Percentiles rank a stretch among this genome's conserved stretches.
phyloP scores from a whole-genome alignment of 2,797 vertebrate species.

The Bovichtus diacanthus region DNA sequence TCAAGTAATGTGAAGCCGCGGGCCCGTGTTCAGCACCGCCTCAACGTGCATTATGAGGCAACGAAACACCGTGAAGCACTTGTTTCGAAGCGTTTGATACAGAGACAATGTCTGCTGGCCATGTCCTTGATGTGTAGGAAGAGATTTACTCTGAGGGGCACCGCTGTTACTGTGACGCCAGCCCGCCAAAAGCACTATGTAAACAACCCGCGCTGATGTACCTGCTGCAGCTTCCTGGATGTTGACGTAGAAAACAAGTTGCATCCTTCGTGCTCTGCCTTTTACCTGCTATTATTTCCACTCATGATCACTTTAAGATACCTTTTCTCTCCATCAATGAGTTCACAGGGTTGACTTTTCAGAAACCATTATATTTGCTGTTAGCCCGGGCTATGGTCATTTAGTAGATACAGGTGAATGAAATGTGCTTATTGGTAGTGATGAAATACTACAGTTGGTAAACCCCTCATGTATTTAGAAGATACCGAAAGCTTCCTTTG shows the following conservation, averaged over 20 bases:
- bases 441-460: background rate
- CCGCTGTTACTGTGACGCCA: background rate
- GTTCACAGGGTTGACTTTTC: background rate
- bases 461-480: background rate
- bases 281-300: background rate
- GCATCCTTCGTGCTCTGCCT: background rate
- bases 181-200: background rate
- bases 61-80: too few species aligned
- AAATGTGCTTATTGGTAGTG: background rate
- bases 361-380: background rate
- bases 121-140: background rate
- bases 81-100: background rate
- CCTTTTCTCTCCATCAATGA: background rate
- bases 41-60: too few species aligned
- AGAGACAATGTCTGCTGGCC: background rate
- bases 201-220: background rate
- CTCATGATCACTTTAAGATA: too few species aligned
- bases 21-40: too few species aligned
- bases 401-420: too few species aligned
- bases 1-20: too few species aligned
- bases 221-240: background rate
- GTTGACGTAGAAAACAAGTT: background rate
- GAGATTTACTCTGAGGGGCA: background rate
- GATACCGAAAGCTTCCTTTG: background rate
- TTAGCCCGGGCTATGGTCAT: background rate